These are phyloP conservation scores for Liposcelis brunnea DNA, from an alignment of 2,888 invertebrate species.

Conservation along the genomic window DNA sequence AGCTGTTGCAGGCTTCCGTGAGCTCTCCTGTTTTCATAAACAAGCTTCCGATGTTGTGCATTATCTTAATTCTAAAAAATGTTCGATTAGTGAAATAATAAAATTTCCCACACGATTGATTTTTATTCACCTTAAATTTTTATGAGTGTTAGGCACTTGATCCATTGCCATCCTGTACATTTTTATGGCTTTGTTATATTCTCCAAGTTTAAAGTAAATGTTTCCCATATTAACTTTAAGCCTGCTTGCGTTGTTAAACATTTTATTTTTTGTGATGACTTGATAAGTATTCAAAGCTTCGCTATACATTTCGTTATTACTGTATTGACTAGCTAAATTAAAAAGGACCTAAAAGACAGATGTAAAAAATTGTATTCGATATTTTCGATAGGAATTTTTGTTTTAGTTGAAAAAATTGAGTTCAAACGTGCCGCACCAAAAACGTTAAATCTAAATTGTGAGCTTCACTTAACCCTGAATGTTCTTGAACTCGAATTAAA, in stretches of 20 bases:
- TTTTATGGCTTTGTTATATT: slow-evolving; percentile 88
- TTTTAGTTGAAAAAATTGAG: slow-evolving; percentile 10
- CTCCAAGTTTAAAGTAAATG: slow-evolving; percentile 86
- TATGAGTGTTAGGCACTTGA: slow-evolving; percentile 84
- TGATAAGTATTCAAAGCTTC: slow-evolving; percentile 95
- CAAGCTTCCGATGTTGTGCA: slow-evolving; percentile 92
- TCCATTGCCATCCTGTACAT: slow-evolving; percentile 97
- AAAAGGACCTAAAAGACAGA: slow-evolving; percentile 59
- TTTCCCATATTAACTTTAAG: slow-evolving; percentile 97
- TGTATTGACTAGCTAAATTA: slow-evolving; percentile 89
- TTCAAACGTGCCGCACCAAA: too few species aligned
- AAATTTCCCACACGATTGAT: too few species aligned
- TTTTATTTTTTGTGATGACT: slow-evolving; percentile 80
- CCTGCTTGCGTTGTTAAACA: slow-evolving; percentile 84
- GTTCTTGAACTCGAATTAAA: slow-evolving; percentile 79
- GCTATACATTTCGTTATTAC: slow-evolving; percentile 82
- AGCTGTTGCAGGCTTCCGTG: slow-evolving; percentile 87
- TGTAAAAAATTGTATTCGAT: slow-evolving; percentile 5
- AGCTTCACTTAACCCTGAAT: slow-evolving; percentile 71
- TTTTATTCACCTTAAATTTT: slow-evolving; percentile 79
- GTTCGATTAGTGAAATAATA: too few species aligned
- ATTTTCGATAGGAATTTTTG: too few species aligned
- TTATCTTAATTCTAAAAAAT: slow-evolving; percentile 67
- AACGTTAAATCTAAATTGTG: slow-evolving; percentile 93
- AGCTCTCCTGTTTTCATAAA: slow-evolving; percentile 94